These are phyloP conservation scores for Enteromius thamalakanensis DNA, from an alignment of 2,797 vertebrate species.

Conservation along the genomic window DNA sequence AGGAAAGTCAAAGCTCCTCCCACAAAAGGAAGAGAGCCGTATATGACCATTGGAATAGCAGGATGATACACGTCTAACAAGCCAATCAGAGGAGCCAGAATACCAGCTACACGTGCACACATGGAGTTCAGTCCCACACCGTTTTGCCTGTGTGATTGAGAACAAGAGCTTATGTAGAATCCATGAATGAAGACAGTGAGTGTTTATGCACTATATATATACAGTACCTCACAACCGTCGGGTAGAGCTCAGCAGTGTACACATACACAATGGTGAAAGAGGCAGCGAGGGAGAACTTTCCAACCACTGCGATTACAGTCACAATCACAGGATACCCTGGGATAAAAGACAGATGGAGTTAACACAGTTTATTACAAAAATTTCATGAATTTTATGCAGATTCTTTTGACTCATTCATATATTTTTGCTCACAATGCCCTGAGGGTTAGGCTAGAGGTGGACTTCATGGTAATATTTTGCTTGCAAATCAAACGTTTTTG, in stretches of 20 bases:
- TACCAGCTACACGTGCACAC: constrained; percentile 77
- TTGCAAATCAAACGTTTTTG: not conserved
- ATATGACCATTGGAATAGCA: constrained; percentile 82
- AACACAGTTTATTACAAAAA: not conserved
- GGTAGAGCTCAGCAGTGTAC: constrained; percentile 86
- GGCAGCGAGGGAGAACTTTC: constrained; percentile 80
- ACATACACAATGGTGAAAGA: constrained; percentile 80
- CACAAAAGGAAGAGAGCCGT: constrained; percentile 72
- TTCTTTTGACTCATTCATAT: not conserved
- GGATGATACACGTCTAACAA: constrained; percentile 77
- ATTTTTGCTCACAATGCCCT: not conserved
- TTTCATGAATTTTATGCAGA: not conserved
- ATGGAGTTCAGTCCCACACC: constrained; percentile 83
- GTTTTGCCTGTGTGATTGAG: constrained; percentile 76
- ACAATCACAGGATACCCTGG: constrained; percentile 76
- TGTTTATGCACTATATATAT: not conserved
- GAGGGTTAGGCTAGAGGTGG: not conserved
- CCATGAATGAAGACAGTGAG: not conserved
- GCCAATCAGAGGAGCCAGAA: constrained; percentile 83
- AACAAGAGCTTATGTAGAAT: constrained; percentile 13
- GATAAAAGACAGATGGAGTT: constrained; percentile 19
- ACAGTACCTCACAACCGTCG: constrained; percentile 81
- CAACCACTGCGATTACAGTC: constrained; percentile 80
- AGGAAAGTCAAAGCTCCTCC: constrained; percentile 75
- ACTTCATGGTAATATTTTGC: not conserved